Percentiles rank a stretch among this genome's conserved stretches.
phyloP scores from a whole-genome alignment of 2,888 invertebrate species.

The Phymatocera aterrima region DNA sequence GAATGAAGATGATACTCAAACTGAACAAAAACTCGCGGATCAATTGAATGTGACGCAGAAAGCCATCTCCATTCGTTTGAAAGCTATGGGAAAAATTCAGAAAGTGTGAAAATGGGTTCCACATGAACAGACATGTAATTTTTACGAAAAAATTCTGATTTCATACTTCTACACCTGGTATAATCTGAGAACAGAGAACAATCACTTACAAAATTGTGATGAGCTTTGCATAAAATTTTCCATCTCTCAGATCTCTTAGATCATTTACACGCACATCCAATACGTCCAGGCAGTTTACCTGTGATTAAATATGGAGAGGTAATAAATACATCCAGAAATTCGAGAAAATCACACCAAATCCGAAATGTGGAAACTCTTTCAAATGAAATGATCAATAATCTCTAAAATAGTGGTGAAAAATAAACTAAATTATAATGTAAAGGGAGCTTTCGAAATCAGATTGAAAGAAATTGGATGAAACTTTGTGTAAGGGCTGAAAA shows the following conservation, averaged over 20 bases:
- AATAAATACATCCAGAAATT: not conserved
- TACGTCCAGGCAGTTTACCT: constrained; percentile 76
- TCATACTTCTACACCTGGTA: too few relatives aligned
- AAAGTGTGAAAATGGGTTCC: constrained; percentile 57
- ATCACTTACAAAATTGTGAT: constrained; percentile 61
- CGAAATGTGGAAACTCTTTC: not conserved
- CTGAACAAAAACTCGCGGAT: constrained; percentile 46
- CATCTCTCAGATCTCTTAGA: constrained; percentile 60
- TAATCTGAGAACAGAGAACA: not conserved
- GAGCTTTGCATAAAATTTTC: constrained; percentile 60
- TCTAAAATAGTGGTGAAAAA: not conserved
- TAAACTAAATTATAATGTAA: too few relatives aligned
- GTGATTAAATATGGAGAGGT: constrained; percentile 52
- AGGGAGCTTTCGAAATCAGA: too few relatives aligned
- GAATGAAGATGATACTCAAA: constrained; percentile 51
- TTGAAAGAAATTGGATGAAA: not conserved
- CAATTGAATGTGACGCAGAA: constrained; percentile 50
- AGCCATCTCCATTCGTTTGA: constrained; percentile 55
- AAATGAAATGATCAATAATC: not conserved
- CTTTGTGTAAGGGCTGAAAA: not conserved
- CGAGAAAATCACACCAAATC: not conserved
- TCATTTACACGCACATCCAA: constrained; percentile 54
- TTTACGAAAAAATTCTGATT: not conserved
- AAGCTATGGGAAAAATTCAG: constrained; percentile 57
- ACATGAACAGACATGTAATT: constrained; percentile 54